These are phyloP conservation scores for Poecilus cupreus DNA, from an alignment of 2,888 invertebrate species.

Conservation along the genomic window DNA sequence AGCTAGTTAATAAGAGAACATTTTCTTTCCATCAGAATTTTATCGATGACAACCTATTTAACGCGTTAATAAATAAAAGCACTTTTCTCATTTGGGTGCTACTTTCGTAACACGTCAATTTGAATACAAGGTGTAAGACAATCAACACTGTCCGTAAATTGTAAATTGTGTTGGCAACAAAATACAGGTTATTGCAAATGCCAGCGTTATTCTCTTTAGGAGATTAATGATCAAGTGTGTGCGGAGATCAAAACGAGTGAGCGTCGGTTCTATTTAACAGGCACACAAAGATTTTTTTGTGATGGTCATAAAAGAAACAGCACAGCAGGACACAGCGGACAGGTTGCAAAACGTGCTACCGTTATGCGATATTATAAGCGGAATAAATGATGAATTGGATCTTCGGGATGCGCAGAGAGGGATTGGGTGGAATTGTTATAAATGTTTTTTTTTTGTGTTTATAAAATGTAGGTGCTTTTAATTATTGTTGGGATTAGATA, in stretches of 20 bases:
- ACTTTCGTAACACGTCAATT: slow-evolving; percentile 36
- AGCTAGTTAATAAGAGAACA: neutral
- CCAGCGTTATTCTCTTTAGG: slow-evolving; percentile 28
- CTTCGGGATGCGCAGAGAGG: neutral
- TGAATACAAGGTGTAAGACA: slow-evolving; percentile 43
- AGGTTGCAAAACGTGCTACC: slow-evolving; percentile 4
- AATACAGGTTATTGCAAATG: slow-evolving; percentile 45
- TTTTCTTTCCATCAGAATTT: slow-evolving; percentile 4
- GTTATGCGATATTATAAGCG: slow-evolving; percentile 29
- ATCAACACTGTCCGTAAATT: slow-evolving; percentile 2
- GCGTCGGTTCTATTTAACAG: slow-evolving; percentile 30
- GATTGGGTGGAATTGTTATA: neutral
- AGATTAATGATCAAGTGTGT: slow-evolving; percentile 48
- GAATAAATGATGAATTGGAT: slow-evolving; percentile 16
- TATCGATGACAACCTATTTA: slow-evolving; percentile 19
- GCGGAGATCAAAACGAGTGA: slow-evolving; percentile 14
- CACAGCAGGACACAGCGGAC: neutral
- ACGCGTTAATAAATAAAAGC: slow-evolving; percentile 31
- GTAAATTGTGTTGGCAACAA: slow-evolving; percentile 34
- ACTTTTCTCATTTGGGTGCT: neutral
- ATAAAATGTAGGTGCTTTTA: neutral
- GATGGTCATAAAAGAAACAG: neutral
- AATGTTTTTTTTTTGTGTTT: neutral
- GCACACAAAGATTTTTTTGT: slow-evolving; percentile 33
- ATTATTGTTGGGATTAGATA: neutral